Evolutionary conservation across 1,140 invertebrate genomes (phyloP).

Genomic region (Platyscapa corneri): DNA sequence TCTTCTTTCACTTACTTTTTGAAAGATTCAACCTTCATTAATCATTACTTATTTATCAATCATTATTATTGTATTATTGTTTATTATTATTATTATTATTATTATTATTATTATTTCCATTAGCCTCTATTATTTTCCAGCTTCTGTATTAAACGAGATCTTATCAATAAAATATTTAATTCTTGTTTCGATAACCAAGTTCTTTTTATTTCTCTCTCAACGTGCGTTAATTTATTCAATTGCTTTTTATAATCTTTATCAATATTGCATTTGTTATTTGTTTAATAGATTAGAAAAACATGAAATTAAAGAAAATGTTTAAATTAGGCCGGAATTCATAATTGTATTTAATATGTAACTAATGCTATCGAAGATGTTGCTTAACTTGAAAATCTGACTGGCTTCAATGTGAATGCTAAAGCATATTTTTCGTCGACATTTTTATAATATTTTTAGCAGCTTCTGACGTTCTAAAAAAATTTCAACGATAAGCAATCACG

Average conservation of each 20-base stretch:
- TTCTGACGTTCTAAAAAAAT: not conserved
- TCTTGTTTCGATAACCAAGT: not conserved
- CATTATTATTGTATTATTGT: slow-evolving; percentile 55
- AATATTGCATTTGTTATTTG: not conserved
- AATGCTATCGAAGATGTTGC: too few species aligned
- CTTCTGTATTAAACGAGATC: not conserved
- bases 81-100: too few species aligned
- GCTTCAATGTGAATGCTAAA: too few species aligned
- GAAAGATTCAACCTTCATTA: slow-evolving; percentile 29
- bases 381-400: too few species aligned
- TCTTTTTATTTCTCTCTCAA: not conserved
- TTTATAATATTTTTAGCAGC: slow-evolving; percentile 20
- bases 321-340: not conserved
- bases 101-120: slow-evolving; percentile 51
- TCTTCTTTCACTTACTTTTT: slow-evolving; percentile 3
- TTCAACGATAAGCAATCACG: not conserved
- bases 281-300: not conserved
- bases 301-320: slow-evolving; percentile 32
- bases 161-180: not conserved
- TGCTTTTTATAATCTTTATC: not conserved
- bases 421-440: slow-evolving; percentile 37
- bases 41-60: too few species aligned
- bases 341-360: not conserved
- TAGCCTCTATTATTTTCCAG: slow-evolving; percentile 37
- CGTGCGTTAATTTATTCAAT: not conserved